These are phyloP conservation scores for Agapostemon virescens DNA, from an alignment of 2,888 invertebrate species.

Conservation along the genomic window DNA sequence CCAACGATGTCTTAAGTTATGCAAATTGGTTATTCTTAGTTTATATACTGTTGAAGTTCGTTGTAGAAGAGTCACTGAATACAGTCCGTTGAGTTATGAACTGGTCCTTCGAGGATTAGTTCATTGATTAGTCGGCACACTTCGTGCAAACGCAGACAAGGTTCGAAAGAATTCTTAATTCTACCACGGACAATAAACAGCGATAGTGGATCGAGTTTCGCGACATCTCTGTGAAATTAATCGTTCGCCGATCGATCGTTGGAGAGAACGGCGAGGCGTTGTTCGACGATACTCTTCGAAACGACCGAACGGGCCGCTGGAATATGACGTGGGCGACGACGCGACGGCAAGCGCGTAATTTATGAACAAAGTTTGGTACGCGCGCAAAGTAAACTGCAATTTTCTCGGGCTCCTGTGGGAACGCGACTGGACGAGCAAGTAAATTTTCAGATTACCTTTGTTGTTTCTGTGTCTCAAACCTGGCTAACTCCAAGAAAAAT, in stretches of 20 bases:
- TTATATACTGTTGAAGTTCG: too few relatives aligned
- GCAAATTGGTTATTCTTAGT: too few relatives aligned
- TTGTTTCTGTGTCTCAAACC: slow-evolving; percentile 4
- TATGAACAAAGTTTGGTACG: slow-evolving; percentile 2
- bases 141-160: too few relatives aligned
- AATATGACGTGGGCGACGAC: not conserved
- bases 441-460: slow-evolving; percentile 14
- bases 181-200: too few relatives aligned
- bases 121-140: too few relatives aligned
- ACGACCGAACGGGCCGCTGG: not conserved
- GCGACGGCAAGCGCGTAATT: not conserved
- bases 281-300: not conserved
- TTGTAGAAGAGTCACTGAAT: too few relatives aligned
- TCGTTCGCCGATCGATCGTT: not conserved
- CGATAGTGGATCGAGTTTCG: not conserved
- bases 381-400: slow-evolving; percentile 34
- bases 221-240: not conserved
- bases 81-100: too few relatives aligned
- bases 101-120: too few relatives aligned
- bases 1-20: too few relatives aligned
- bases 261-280: not conserved
- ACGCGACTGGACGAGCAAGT: not conserved
- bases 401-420: not conserved
- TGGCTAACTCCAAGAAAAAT: not conserved
- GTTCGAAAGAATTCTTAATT: too few relatives aligned